Evolutionary conservation across 2,888 invertebrate species (phyloP).

Genomic region (Drosophila dives): DNA sequence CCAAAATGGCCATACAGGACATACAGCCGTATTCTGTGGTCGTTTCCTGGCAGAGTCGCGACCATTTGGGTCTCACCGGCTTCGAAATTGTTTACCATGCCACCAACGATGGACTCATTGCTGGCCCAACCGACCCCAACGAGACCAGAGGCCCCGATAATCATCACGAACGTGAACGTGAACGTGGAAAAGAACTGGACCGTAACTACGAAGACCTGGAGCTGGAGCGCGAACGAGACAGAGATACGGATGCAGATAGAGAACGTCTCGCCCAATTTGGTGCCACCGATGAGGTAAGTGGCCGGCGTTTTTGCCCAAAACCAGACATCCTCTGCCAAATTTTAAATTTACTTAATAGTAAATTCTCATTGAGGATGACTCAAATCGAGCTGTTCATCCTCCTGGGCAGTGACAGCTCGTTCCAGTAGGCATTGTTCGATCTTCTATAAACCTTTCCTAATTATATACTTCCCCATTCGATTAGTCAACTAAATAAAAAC

Average conservation of each 20-base stretch:
- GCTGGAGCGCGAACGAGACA: slow-evolving; percentile 21
- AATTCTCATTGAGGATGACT: slow-evolving; percentile 28
- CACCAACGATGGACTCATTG: slow-evolving; percentile 86
- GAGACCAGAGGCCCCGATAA: slow-evolving; percentile 26
- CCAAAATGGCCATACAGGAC: slow-evolving; percentile 94
- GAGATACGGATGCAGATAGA: slow-evolving; percentile 16
- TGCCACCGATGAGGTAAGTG: slow-evolving; percentile 72
- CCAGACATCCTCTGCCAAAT: slow-evolving; percentile 24
- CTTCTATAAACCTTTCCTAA: slow-evolving; percentile 56
- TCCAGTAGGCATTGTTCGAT: slow-evolving; percentile 42
- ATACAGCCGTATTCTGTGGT: slow-evolving; percentile 94
- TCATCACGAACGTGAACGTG: slow-evolving; percentile 33
- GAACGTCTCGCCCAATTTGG: slow-evolving; percentile 44
- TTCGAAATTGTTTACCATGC: slow-evolving; percentile 94
- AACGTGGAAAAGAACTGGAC: slow-evolving; percentile 21
- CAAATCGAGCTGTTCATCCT: slow-evolving; percentile 1
- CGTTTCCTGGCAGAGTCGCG: slow-evolving; percentile 95
- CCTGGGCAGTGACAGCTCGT: slow-evolving; percentile 1
- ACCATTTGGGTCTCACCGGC: slow-evolving; percentile 93
- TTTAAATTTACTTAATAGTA: slow-evolving; percentile 57
- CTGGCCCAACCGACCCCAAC: slow-evolving; percentile 47
- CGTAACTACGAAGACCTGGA: slow-evolving; percentile 20
- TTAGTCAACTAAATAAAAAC: neutral
- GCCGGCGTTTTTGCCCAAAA: neutral
- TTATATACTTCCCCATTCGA: slow-evolving; percentile 3